Evolutionary conservation across 2,113 vertebrate genomes (phyloP), one percentile per base, ranked within the genome.

Genomic region (Calyptommatus sinebrachiatus): DNA sequence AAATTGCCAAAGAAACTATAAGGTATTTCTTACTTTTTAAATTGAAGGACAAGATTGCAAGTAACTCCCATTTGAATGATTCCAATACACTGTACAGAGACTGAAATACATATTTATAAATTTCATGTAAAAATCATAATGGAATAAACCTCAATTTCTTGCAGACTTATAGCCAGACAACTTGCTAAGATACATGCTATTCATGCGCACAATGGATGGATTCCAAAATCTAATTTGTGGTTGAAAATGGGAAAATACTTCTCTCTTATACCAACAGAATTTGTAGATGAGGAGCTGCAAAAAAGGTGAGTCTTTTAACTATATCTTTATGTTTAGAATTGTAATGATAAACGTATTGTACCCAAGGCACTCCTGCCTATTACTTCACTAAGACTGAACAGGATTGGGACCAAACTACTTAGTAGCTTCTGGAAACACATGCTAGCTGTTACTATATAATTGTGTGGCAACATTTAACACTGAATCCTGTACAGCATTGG

Each of bases 161-260:
- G 35, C 85, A 99, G 98, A 84, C 95, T 98, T 20, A 99, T 99
- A 91, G 97, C 97, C n/a, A 95, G 96, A 77, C 98, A 99, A 83
- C 94, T 99, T 89, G 98, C 98, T 83, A 99, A 98, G 94, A 98
- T 99, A 87, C 98, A 99, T 71, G 96, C 96, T 86, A 99, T 99
- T 84, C 98, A 99, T 85, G 98, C 98, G 31, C 98, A 99, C 83
- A 99, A 99, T 67, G 98, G 98, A 85, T 99, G 98, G 97, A 96
- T 98, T 72, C 98, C 98, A 21, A 98, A 97, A 85, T 98, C 98
- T 65, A 98, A 99, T 88, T 76, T 99, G 24, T 99, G 98, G 98
- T 85, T 97, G 83, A 99, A 97, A 93, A 96, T 99, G 96, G 95
- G 97, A 78, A 99, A 97, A 88, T 99, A 98, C 85, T 99, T 99